A percentile compares a stretch with the other conserved stretches of the same genome.
phyloP scores from a whole-genome alignment of 2,888 invertebrate species.

The Trichopria drosophilae region DNA sequence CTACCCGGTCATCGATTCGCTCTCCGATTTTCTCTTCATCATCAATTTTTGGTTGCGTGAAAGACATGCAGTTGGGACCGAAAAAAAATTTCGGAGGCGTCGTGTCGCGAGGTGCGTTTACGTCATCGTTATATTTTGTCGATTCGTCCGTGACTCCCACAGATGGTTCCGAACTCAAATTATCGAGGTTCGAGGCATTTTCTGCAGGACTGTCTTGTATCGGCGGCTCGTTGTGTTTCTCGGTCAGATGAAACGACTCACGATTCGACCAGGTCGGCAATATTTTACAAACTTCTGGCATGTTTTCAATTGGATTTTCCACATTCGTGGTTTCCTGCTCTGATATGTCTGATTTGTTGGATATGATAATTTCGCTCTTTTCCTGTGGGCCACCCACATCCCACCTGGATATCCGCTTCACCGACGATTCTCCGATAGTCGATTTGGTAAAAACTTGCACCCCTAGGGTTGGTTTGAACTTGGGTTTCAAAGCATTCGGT shows the following conservation, averaged over 20 bases:
- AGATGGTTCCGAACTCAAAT: not conserved
- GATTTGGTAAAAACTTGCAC: constrained; percentile 52
- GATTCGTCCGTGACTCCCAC: not conserved
- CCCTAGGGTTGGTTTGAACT: constrained; percentile 54
- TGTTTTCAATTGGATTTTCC: too few relatives aligned
- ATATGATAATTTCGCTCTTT: constrained; percentile 46
- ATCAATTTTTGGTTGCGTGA: constrained; percentile 38
- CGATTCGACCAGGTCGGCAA: not conserved
- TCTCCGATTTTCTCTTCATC: constrained; percentile 16
- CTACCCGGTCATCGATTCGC: constrained; percentile 11
- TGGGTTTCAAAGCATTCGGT: constrained; percentile 41
- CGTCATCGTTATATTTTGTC: not conserved
- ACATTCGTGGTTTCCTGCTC: constrained; percentile 3
- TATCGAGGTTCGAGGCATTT: constrained; percentile 5
- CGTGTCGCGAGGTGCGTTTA: too few relatives aligned
- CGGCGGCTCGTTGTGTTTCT: constrained; percentile 1
- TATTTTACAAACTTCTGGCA: too few relatives aligned
- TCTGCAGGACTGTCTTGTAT: constrained; percentile 5
- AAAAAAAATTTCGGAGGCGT: constrained; percentile 55
- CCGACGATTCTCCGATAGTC: constrained; percentile 18
- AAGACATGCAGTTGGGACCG: constrained; percentile 56
- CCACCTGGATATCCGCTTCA: constrained; percentile 58
- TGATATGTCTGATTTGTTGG: constrained; percentile 52
- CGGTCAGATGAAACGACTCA: constrained; percentile 6
- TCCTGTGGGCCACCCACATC: constrained; percentile 57